Percentiles rank a stretch among this genome's conserved stretches.
phyloP scores from a whole-genome alignment of 1,140 invertebrate genomes.

The Heliconius eleuchia region DNA sequence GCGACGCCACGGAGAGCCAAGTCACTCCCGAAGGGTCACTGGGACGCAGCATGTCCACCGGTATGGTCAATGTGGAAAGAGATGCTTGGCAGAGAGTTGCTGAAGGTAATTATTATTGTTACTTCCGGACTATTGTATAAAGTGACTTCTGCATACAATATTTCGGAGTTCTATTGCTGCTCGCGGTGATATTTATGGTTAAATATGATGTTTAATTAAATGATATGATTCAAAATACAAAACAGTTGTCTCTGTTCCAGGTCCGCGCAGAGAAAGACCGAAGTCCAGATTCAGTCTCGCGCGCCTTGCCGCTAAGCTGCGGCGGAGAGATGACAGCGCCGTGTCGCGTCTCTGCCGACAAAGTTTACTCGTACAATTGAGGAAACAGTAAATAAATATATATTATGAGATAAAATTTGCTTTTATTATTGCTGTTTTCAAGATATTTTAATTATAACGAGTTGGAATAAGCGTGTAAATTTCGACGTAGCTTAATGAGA shows the following conservation, averaged over 20 bases:
- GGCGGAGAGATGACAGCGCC: slow-evolving; percentile 75
- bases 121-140: too few relatives aligned
- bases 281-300: slow-evolving; percentile 82
- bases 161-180: too few relatives aligned
- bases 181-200: too few relatives aligned
- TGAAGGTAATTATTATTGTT: slow-evolving; percentile 49
- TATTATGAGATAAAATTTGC: background rate
- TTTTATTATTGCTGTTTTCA: background rate
- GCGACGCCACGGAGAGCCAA: slow-evolving; percentile 79
- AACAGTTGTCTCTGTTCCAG: slow-evolving; percentile 27
- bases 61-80: slow-evolving; percentile 86
- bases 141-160: too few relatives aligned
- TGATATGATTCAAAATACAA: too few relatives aligned
- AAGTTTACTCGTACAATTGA: slow-evolving; percentile 83
- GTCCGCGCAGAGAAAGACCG: slow-evolving; percentile 53
- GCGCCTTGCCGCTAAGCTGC: slow-evolving; percentile 85
- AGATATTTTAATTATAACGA: background rate
- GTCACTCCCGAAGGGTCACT: slow-evolving; percentile 56
- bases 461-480: too few relatives aligned
- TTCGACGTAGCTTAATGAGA: too few relatives aligned
- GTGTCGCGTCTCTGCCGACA: slow-evolving; percentile 85
- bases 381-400: slow-evolving; percentile 53
- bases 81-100: slow-evolving; percentile 81
- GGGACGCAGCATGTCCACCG: slow-evolving; percentile 86
- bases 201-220: too few relatives aligned